These are phyloP conservation scores for Siderastrea radians DNA, from an alignment of 92 coral and sea anemone species.

Conservation along the genomic window DNA sequence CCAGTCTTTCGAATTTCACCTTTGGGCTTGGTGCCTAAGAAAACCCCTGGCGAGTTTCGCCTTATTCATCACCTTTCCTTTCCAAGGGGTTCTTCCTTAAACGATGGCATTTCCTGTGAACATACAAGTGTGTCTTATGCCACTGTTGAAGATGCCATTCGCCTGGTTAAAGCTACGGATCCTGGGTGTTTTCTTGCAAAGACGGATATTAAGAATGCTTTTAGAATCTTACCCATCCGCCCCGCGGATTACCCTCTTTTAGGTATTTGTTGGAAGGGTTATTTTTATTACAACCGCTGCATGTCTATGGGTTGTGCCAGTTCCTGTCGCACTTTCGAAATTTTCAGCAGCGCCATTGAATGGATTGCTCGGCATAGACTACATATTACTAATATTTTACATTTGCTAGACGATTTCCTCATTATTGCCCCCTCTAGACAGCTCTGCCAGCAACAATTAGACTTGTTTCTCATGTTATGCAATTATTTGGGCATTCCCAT, in stretches of 20 bases:
- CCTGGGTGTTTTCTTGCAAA: too few relatives aligned
- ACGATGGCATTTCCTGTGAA: conserved; percentile 69
- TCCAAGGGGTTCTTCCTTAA: conserved; percentile 73
- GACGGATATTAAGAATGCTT: too few relatives aligned
- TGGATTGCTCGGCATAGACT: conserved; percentile 70
- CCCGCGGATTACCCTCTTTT: too few relatives aligned
- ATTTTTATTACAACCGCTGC: not conserved
- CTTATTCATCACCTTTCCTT: conserved; percentile 71
- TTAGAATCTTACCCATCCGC: too few relatives aligned
- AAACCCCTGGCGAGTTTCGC: conserved; percentile 71
- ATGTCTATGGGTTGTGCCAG: conserved; percentile 82
- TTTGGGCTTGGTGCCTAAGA: conserved; percentile 77
- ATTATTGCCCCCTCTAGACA: conserved; percentile 42
- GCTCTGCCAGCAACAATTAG: too few relatives aligned
- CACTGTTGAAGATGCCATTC: too few relatives aligned
- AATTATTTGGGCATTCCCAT: too few relatives aligned
- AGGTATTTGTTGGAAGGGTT: too few relatives aligned
- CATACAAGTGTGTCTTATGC: too few relatives aligned
- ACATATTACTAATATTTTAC: conserved; percentile 51
- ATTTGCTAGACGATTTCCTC: conserved; percentile 71
- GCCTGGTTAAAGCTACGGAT: too few relatives aligned
- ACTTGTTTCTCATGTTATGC: too few relatives aligned
- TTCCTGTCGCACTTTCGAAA: conserved; percentile 75
- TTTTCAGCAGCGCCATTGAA: conserved; percentile 69
- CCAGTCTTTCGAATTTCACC: conserved; percentile 60